phyloP scores from a whole-genome alignment of 2,888 invertebrate species.

The Dione juno region DNA sequence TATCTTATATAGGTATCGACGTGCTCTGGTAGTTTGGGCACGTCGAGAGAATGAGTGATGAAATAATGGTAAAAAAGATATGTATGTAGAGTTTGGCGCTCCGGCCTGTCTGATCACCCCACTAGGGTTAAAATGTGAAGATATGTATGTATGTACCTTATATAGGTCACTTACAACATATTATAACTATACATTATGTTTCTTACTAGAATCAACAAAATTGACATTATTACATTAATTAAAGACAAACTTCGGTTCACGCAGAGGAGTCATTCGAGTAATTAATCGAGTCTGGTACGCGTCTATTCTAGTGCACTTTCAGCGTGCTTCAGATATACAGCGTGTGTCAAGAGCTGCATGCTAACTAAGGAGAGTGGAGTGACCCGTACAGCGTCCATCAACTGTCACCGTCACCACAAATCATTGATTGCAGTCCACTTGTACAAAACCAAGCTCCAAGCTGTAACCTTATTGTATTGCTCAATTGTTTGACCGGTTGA shows the following conservation, averaged over 20 bases:
- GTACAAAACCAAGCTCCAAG: not conserved
- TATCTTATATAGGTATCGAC: too few species aligned
- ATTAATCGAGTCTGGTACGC: constrained; percentile 1
- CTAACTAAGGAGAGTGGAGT: not conserved
- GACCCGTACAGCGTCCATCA: not conserved
- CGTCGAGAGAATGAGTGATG: too few species aligned
- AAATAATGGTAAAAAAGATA: too few species aligned
- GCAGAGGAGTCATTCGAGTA: not conserved
- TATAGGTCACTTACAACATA: too few species aligned
- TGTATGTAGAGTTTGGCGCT: too few species aligned
- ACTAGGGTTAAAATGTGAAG: too few species aligned
- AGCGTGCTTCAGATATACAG: not conserved
- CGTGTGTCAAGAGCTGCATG: not conserved
- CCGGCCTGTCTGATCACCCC: too few species aligned
- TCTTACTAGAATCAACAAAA: too few species aligned
- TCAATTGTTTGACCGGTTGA: not conserved
- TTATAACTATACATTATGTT: too few species aligned
- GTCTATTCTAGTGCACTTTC: not conserved
- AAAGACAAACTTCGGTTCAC: not conserved
- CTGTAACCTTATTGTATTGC: not conserved
- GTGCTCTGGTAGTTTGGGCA: too few species aligned
- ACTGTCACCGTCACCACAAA: not conserved
- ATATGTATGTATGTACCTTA: too few species aligned
- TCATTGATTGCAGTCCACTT: constrained; percentile 12
- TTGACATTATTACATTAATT: not conserved